Evolutionary conservation across 92 coral and sea anemone genomes (phyloP), one percentile per base, ranked within the genome.

Genomic region (Epizoanthus ramosus): DNA sequence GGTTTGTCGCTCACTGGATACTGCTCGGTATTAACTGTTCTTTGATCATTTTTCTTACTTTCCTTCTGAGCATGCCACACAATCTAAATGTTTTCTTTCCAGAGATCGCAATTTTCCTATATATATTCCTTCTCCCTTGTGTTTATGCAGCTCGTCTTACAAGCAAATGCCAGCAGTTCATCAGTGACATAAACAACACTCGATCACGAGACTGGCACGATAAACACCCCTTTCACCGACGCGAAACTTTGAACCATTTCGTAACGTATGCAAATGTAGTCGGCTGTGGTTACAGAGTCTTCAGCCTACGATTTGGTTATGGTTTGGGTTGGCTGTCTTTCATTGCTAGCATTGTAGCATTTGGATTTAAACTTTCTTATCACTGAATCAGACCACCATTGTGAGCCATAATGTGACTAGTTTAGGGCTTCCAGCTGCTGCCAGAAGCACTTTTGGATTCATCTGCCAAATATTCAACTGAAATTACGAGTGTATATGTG

Each of bases 191-290:
- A 28, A 66, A 66, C 43, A 10, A 12, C 43, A 66, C n/a, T n/a
- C 71, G 41, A 25, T 1, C 71, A 25, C 10, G 43, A 24, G 71
- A 66, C 47, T 66, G 71, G 71, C n/a, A n/a, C 9, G 47, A 66
- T 17, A 66, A 41, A 17, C 71, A 66, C 31, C 71, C 71, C 43
- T 66, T 66, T 66, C 71, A 13, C 43, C 25, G 16, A 41, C 71
- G 71, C 13, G 5, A 66, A 25, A 28, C 25, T 24, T 31, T 66
- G 33, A 66, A 66, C 9, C 41, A 33, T 66, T 65, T 66, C 33
- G 39, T 66, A 24, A 25, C 28, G 15, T 66, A 66, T 12, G 71
- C 47, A 25, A 66, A 66, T 31, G 43, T 3, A 25, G 71, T 66
- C 8, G 15, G 19, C 47, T 66, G 37, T 25, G 71, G 71, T 24